These are phyloP conservation scores for Sinonovacula constricta DNA, from an alignment of 1,140 invertebrate species.

Conservation along the genomic window DNA sequence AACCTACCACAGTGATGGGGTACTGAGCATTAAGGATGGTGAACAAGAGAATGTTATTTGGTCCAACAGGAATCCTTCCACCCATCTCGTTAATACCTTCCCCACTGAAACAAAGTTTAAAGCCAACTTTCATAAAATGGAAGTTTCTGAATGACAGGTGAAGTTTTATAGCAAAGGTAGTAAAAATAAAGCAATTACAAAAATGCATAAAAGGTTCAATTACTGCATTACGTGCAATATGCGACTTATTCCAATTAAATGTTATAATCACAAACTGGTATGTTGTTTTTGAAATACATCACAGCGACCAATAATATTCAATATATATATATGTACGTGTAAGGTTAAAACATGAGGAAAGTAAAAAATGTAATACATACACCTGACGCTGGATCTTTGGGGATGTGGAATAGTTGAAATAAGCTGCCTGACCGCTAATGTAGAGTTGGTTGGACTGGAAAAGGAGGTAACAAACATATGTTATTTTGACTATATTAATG, in stretches of 20 bases:
- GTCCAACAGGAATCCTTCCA: not conserved
- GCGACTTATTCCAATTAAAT: too few species aligned
- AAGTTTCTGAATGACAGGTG: not conserved
- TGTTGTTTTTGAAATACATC: too few species aligned
- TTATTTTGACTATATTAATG: not conserved
- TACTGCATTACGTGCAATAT: too few species aligned
- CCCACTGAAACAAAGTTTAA: too few species aligned
- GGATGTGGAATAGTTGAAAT: slow-evolving; percentile 80
- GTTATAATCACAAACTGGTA: too few species aligned
- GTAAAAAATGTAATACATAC: too few species aligned
- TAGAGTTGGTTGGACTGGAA: slow-evolving; percentile 75
- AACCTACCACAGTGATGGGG: slow-evolving; percentile 99
- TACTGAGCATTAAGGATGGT: slow-evolving; percentile 91
- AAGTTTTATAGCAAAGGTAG: not conserved
- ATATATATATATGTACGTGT: too few species aligned
- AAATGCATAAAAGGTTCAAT: too few species aligned
- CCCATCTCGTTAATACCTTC: too few species aligned
- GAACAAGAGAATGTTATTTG: slow-evolving; percentile 74
- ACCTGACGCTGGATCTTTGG: slow-evolving; percentile 79
- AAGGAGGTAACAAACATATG: slow-evolving; percentile 17
- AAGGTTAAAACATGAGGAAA: too few species aligned
- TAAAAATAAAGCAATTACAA: not conserved
- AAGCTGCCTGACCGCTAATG: slow-evolving; percentile 76
- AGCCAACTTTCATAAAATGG: too few species aligned
- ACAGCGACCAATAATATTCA: too few species aligned